Percentiles rank a stretch among this genome's conserved stretches.
Evolutionary conservation across 2,888 invertebrate species (phyloP).

Genomic region (Epicampocera succincta): DNA sequence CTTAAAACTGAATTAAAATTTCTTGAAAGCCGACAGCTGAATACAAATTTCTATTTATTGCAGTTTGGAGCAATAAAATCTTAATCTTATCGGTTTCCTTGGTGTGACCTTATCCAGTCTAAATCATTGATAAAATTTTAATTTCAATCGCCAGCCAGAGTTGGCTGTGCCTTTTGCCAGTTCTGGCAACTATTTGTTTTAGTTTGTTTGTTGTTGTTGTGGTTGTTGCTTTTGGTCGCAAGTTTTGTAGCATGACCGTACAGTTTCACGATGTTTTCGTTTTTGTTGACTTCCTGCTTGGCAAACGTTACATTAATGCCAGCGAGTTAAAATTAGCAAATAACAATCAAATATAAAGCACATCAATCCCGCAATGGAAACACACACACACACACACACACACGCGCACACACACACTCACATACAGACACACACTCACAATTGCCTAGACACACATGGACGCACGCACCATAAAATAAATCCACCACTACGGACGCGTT

Average conservation of each 20-base stretch:
- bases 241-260: conserved; percentile 26
- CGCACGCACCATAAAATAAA: too few species aligned
- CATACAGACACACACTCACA: not conserved
- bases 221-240: not conserved
- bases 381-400: not conserved
- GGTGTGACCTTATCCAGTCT: not conserved
- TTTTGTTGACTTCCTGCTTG: conserved; percentile 67
- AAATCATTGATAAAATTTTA: not conserved
- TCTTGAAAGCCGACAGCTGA: too few species aligned
- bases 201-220: not conserved
- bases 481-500: conserved; percentile 19
- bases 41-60: too few species aligned
- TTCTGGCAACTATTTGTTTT: conserved; percentile 32
- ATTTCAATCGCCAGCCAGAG: not conserved
- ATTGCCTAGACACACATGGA: not conserved
- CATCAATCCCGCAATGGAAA: conserved; percentile 48
- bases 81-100: not conserved
- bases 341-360: conserved; percentile 66
- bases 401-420: not conserved
- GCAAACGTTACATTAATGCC: conserved; percentile 56
- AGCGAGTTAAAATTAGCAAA: conserved; percentile 67
- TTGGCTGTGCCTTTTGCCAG: not conserved
- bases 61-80: not conserved
- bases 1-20: too few species aligned
- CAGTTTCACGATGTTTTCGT: conserved; percentile 59